Evolutionary conservation across 2,113 vertebrate genomes (phyloP), one percentile per base, ranked within the genome.

Genomic region (Hypomesus transpacificus): DNA sequence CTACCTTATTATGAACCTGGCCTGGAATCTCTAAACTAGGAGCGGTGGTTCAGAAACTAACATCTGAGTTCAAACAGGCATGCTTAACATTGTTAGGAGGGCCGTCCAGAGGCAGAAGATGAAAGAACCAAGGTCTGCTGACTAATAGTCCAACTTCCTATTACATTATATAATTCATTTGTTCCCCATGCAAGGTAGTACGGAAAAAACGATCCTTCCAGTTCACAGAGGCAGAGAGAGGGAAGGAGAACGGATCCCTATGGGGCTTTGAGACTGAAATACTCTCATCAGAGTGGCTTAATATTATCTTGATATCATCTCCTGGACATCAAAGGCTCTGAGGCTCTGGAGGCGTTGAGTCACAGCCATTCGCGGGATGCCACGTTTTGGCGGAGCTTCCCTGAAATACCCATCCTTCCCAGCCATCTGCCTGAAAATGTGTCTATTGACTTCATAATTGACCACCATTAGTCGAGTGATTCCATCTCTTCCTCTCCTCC

Each of bases 251-350:
- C 24, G 20, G 64, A 69, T 59, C 61, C 61, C 24, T 61, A 22
- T 61, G 16, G 66, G 56, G 68, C 31, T 28, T 59, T 64, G 61
- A 75, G 58, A 46, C 39, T 46, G 39, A 46, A 46, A 70, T 81
- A n/a, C 74, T 75, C 80, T 78, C 34, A 74, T 70, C 28, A 73
- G 24, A 52, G 51, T 63, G 64, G 64, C 58, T 75, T 46, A 70
- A 51, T 62, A 75, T 75, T 80, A 80, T 76, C 66, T 82, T 69
- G 61, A 72, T 70, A 73, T 67, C 54, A 65, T 76, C 75, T 73
- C 57, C 53, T 73, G 69, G 71, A 75, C 77, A 74, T 82, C 80
- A 83, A 76, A 83, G 71, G 67, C 39, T 70, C 34, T 0, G 11
- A 20, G 70, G 57, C 66, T 70, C 70, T 59, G 68, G 75, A 60